A percentile compares a stretch with the other conserved stretches of the same genome.
Evolutionary conservation across 2,888 invertebrate species (phyloP).

Genomic region (Cryptus armator): DNA sequence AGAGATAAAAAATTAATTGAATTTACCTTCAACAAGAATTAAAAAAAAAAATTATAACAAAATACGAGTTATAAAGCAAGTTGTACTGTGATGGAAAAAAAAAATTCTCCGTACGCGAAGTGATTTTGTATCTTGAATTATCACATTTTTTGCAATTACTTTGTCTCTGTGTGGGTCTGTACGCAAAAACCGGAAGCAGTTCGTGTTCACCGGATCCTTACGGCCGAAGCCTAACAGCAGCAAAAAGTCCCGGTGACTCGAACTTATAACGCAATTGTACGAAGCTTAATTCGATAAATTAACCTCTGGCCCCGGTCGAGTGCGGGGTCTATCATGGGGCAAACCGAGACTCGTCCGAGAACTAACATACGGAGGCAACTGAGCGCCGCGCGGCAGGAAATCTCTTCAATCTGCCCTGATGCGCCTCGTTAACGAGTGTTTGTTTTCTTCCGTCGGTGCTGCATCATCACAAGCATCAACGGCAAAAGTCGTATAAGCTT

Average conservation of each 20-base stretch:
- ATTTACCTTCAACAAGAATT: too few species aligned
- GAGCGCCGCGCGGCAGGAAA: slow-evolving; percentile 81
- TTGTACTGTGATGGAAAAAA: too few species aligned
- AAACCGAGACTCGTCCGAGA: slow-evolving; percentile 46
- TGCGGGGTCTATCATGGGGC: slow-evolving; percentile 67
- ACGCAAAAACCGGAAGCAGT: neutral
- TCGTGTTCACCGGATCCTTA: neutral
- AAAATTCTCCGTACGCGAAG: neutral
- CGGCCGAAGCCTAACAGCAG: slow-evolving; percentile 31
- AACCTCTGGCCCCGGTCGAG: slow-evolving; percentile 80
- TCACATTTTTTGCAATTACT: neutral
- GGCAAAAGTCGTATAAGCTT: slow-evolving; percentile 39
- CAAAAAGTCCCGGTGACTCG: slow-evolving; percentile 78
- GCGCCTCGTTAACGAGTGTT: slow-evolving; percentile 83
- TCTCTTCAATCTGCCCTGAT: slow-evolving; percentile 84
- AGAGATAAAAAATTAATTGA: too few species aligned
- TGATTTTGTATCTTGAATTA: neutral
- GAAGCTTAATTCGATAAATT: slow-evolving; percentile 83
- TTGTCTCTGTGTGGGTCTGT: neutral
- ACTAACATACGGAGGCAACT: slow-evolving; percentile 64
- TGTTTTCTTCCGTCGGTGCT: slow-evolving; percentile 80
- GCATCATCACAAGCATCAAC: slow-evolving; percentile 54
- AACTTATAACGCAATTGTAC: slow-evolving; percentile 83
- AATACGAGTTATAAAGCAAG: too few species aligned
- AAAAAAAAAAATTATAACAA: too few species aligned